Conservation (phyloP, 2,797 vertebrate species). For the Tragelaphus eurycerus region DNA sequence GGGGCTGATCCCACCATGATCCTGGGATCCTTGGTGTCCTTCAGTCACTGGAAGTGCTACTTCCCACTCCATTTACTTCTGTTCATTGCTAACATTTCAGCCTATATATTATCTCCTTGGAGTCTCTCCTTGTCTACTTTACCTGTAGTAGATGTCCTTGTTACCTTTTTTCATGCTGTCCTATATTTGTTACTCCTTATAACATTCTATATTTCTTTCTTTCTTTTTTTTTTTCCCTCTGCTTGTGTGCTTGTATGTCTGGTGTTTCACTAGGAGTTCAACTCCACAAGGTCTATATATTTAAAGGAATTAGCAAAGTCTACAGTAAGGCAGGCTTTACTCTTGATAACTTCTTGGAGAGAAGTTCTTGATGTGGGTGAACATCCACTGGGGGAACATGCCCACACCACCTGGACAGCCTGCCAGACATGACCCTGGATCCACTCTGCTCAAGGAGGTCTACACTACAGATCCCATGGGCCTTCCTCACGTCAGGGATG, state of each 20-base stretch:
- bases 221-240: background rate
- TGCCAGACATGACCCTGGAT: background rate
- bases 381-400: background rate
- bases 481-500: background rate
- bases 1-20: background rate
- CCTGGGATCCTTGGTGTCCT: background rate
- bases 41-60: background rate
- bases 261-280: background rate
- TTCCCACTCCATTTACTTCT: background rate
- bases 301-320: background rate
- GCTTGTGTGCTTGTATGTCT: background rate
- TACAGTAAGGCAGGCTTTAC: background rate
- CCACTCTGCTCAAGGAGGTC: background rate
- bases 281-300: background rate
- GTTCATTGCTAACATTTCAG: background rate
- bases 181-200: background rate
- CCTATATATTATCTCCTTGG: background rate
- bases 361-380: background rate
- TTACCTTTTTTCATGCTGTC: background rate
- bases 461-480: background rate
- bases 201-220: background rate
- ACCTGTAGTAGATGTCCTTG: background rate
- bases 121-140: background rate
- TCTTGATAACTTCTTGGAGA: background rate
- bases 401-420: too few relatives aligned